These are phyloP conservation scores for Enteromius treurensis DNA, from an alignment of 2,797 vertebrate species.

Conservation along the genomic window DNA sequence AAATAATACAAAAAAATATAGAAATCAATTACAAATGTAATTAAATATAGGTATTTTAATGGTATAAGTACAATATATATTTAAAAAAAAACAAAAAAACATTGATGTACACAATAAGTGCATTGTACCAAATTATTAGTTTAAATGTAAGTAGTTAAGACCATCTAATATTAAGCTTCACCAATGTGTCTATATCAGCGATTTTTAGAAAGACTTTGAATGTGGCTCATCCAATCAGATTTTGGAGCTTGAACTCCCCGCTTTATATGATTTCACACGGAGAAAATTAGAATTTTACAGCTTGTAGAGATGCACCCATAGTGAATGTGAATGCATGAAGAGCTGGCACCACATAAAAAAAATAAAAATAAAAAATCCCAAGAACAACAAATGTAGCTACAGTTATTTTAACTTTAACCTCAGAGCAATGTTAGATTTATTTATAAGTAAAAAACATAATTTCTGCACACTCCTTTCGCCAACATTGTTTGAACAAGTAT, in stretches of 20 bases:
- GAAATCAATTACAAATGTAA: too few relatives aligned
- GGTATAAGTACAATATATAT: too few relatives aligned
- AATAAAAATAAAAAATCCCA: not conserved
- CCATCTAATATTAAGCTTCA: too few relatives aligned
- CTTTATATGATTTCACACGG: constrained; percentile 7
- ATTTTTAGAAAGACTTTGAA: not conserved
- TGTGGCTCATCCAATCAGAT: not conserved
- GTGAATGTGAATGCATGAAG: not conserved
- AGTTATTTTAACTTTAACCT: not conserved
- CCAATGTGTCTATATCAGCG: too few relatives aligned
- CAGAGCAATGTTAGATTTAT: not conserved
- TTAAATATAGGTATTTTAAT: too few relatives aligned
- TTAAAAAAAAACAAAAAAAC: too few relatives aligned
- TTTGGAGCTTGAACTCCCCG: not conserved
- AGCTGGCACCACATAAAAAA: not conserved
- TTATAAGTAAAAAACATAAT: not conserved
- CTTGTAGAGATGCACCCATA: not conserved
- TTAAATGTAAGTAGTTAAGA: too few relatives aligned
- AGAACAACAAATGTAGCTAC: not conserved
- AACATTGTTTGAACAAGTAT: not conserved
- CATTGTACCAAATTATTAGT: too few relatives aligned
- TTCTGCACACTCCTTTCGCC: not conserved
- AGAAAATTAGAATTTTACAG: not conserved
- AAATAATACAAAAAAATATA: too few relatives aligned
- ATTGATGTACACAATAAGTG: too few relatives aligned